Conservation (phyloP, 2,797 vertebrate species). For the Eidolon dupreanum region DNA sequence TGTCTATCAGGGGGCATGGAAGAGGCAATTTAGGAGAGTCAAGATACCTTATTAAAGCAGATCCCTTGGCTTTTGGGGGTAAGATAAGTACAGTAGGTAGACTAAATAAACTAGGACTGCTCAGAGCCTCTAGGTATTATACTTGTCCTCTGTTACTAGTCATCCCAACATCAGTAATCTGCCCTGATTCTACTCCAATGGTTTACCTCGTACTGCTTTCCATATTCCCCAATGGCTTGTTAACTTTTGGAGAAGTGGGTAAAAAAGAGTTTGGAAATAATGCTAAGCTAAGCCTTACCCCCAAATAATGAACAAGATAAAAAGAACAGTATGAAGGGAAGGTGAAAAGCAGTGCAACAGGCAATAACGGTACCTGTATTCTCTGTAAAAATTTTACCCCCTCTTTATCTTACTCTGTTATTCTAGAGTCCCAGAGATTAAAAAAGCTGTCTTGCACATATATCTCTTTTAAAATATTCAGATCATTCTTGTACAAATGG, state of each 20-base stretch:
- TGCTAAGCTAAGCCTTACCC: background rate
- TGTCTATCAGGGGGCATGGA: background rate
- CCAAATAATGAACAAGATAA: background rate
- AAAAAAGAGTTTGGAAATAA: background rate
- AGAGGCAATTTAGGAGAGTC: background rate
- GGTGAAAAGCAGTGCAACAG: background rate
- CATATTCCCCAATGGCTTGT: background rate
- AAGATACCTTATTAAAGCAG: background rate
- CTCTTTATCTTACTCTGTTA: background rate
- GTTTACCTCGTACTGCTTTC: background rate
- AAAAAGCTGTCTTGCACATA: background rate
- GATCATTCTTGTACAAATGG: slow-evolving; percentile 2
- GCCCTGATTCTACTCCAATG: background rate
- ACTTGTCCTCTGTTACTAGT: background rate
- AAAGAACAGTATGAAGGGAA: background rate
- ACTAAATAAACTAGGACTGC: background rate
- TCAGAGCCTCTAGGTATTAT: background rate
- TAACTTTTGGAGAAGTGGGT: background rate
- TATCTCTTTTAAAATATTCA: background rate
- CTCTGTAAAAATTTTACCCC: background rate
- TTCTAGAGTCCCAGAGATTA: background rate
- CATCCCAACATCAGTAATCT: background rate
- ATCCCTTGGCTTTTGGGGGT: background rate
- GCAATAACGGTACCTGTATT: background rate
- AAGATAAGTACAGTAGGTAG: background rate